Evolutionary conservation across 1,140 invertebrate species (phyloP), one percentile per base, ranked within the genome.

Genomic region (Drosophila parabipectinata): DNA sequence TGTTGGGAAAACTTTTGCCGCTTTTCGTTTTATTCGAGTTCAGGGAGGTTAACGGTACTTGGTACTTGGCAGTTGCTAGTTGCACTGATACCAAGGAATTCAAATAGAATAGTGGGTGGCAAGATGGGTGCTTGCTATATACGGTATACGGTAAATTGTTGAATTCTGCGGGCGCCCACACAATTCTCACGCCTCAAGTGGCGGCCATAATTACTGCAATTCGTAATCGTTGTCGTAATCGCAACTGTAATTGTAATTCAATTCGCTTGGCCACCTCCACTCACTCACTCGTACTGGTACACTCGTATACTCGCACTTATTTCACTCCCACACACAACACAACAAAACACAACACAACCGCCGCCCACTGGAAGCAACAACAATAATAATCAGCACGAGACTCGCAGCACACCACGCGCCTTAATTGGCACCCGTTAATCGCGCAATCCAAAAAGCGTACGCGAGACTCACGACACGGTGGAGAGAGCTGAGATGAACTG

Each of bases 181-280:
- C 72, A 28, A 66, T 72, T 68, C 63, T 57, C 72, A 51, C 77
- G 75, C 72, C 61, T 84, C 58, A 80, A 85, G 77, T 81, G 68
- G 81, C 58, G 64, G 71, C 71, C 75, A 75, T 87, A 85, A 85
- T 84, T 83, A 84, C 80, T 69, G 71, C 50, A 62, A 51, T 63
- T 63, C 57, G 71, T 41, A 62, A 44, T 55, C 50, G 48, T 30
- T 58, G 15, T 52, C 61, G 71, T 63, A 72, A 64, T 75, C 60
- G 53, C 60, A 44, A 82, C 62, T 71, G 77, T 82, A 79, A 83
- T 84, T 85, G 81, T 85, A 85, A 85, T 85, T 87, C 68, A 85
- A 87, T 85, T 85, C 81, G 78, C 82, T 83, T 64, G 72, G 58
- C 59, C 72, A 66, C 80, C 58, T 72, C 21, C 41, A 72, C 69